Percentiles rank a stretch among this genome's conserved stretches.
Evolutionary conservation across 2,113 vertebrate genomes (phyloP).

Genomic region (Gobiocypris rarus): DNA sequence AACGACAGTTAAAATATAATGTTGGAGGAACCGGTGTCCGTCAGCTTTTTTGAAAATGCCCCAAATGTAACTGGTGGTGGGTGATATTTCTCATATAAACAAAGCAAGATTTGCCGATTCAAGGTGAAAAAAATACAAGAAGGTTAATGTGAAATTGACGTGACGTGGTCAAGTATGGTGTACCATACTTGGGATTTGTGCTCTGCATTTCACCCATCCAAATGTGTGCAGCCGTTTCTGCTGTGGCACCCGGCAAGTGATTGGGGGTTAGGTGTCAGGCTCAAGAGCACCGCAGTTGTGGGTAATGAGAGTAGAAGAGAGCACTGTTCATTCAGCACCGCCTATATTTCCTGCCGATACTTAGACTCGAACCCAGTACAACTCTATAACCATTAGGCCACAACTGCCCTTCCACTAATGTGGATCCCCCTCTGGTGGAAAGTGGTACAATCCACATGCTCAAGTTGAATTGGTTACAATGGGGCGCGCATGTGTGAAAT

Average conservation of each 20-base stretch:
- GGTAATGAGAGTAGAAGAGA: too few species aligned
- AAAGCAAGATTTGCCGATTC: slow-evolving; percentile 60
- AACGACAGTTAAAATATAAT: slow-evolving; percentile 6
- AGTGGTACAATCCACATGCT: slow-evolving; percentile 44
- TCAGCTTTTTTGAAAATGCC: slow-evolving; percentile 21
- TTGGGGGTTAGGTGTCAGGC: too few species aligned
- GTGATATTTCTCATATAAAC: slow-evolving; percentile 65
- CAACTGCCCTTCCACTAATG: neutral
- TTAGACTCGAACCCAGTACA: too few species aligned
- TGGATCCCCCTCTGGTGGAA: slow-evolving; percentile 7
- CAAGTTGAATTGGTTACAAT: slow-evolving; percentile 57
- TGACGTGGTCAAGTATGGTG: too few species aligned
- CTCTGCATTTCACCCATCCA: too few species aligned
- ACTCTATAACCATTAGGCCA: too few species aligned
- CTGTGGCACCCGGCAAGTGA: too few species aligned
- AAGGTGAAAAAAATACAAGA: slow-evolving; percentile 62
- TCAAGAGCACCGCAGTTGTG: too few species aligned
- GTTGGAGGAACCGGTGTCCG: neutral
- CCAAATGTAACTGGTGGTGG: slow-evolving; percentile 51
- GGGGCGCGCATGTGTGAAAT: slow-evolving; percentile 58
- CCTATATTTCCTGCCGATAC: too few species aligned
- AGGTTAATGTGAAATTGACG: neutral
- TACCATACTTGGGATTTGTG: too few species aligned
- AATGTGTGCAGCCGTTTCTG: too few species aligned
- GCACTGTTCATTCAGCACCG: too few species aligned